Base-by-base conservation (phyloP, 2,113 vertebrate species). In the Saccopteryx bilineata region DNA sequence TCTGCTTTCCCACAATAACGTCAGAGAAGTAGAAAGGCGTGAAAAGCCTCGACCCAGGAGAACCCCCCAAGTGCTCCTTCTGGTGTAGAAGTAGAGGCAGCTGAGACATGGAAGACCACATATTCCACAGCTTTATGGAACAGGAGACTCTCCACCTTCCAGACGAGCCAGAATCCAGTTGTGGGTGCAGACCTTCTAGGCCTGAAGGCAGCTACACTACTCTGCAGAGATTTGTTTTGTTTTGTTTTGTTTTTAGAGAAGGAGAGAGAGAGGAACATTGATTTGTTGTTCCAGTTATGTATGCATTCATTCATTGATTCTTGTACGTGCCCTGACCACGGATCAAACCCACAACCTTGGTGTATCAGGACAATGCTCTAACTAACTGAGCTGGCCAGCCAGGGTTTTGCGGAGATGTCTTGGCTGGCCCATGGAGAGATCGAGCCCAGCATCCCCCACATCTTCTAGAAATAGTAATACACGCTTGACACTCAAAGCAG, bases 61-160 rank as follows among this genome's bases (percentile, higher is more conserved):
- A 74, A 54, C 48, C 4, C 6, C 76, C 54, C 4, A 8, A 5
- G 46, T 26, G 74, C 46, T 81, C 54, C 39, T 91, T 2, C 74
- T 48, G 1, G 0, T 17, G 60, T 2, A 7, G 69, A 80, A 78
- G 56, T 2, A 17, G 33, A 50, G 28, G 28, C 2, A 50, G 39
- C 46, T 0, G 14, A 39, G 31, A 15, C 52, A 4, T 1, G 17
- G 18, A 26, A 31, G 54, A 31, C 15, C 23, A 7, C 46, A 21
- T 5, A 31, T 18, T 3, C 68, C 33, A 2, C 24, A 2, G 50
- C 28, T 4, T 6, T 5, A 6, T 2, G 3, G 26, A 2, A 14
- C 1, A 0, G 31, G 31, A 81, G 50, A 68, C 0, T 66, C 60
- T 13, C 83, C 39, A 10, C 24, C 68, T 75, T 54, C 56, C 5